Conservation (phyloP, 2,797 vertebrate genomes). For the Botia almorhae region DNA sequence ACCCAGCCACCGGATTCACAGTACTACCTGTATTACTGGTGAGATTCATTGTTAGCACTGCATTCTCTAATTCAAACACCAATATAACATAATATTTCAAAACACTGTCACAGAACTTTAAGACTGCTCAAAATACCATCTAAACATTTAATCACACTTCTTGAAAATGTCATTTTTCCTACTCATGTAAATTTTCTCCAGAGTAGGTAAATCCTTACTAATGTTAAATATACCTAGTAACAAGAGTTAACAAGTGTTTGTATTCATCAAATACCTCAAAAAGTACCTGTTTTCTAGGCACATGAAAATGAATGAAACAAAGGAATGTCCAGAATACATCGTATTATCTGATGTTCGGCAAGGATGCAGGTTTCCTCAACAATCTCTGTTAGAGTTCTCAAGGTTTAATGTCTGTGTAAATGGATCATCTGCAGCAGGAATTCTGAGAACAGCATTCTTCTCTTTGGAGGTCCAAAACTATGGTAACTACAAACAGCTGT, state of each 20-base stretch:
- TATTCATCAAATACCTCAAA: neutral
- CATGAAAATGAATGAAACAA: conserved; percentile 59
- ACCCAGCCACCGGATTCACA: conserved; percentile 51
- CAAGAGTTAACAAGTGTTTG: neutral
- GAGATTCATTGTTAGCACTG: neutral
- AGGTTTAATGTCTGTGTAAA: conserved; percentile 78
- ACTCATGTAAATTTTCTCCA: no score
- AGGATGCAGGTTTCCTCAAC: conserved; percentile 71
- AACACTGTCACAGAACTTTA: neutral
- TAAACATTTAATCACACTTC: neutral
- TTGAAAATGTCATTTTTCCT: no score
- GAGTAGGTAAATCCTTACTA: no score
- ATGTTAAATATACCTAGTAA: neutral
- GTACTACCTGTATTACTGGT: conserved; percentile 75
- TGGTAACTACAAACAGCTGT: conserved; percentile 60
- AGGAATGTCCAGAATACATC: conserved; percentile 74
- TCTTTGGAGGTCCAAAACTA: conserved; percentile 75
- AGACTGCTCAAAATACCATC: no score
- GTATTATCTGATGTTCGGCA: conserved; percentile 23
- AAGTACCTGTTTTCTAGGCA: conserved; percentile 65
- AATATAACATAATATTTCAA: no score
- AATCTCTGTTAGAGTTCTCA: conserved; percentile 67
- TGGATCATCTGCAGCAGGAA: conserved; percentile 65
- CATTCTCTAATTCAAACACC: neutral
- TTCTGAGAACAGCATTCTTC: conserved; percentile 62